Base-by-base conservation (phyloP, 30 jellyfish, hydroid and myxozoan genomes). In the Turritopsis dohrnii region DNA sequence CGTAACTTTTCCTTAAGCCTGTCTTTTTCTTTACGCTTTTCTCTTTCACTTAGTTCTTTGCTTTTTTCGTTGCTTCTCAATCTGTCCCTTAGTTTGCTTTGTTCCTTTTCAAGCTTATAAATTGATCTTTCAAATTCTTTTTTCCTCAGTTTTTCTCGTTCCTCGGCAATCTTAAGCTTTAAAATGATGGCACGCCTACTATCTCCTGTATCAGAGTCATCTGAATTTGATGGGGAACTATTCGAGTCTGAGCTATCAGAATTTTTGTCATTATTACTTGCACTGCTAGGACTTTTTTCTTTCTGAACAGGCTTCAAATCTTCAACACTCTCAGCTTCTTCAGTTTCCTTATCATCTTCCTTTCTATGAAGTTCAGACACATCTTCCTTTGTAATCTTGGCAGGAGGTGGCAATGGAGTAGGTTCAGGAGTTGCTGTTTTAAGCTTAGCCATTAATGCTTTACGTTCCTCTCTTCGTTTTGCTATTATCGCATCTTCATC, bases 401-500 rank as follows among this genome's bases (percentile, higher is more conserved):
- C 22, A 69, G 83, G 75, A 1, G 71, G 65, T 1, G 87, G 93
- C 52, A 87, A 28, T 26, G 66, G 71, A 29, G 66, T 92, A 13
- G 79, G 71, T 22, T 65, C 81, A 9, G 80, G 52, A 9, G 84
- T 69, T 29, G 88, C 52, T 65, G 85, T 88, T 16, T 75, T 75
- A 72, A 93, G 71, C 74, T 93, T 92, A 29, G 91, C 96, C 53
- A 93, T 66, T 74, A 92, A 74, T 1, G 98, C 98, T 82, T 88
- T 95, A 1, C 98, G 88, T 53, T 84, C 90, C 71, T 88, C 94
- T 31, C 98, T 82, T 28, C 92, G 86, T 79, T 83, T 85, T 54
- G 84, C 85, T 5, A 93, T 88, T 13, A 93, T 28, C 60, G 84
- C 95, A 65, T 93, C 98, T 79, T 93, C 98, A 66, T 93, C 98